Evolutionary conservation across 2,113 vertebrate genomes (phyloP).

Genomic region (Perognathus longimembris): DNA sequence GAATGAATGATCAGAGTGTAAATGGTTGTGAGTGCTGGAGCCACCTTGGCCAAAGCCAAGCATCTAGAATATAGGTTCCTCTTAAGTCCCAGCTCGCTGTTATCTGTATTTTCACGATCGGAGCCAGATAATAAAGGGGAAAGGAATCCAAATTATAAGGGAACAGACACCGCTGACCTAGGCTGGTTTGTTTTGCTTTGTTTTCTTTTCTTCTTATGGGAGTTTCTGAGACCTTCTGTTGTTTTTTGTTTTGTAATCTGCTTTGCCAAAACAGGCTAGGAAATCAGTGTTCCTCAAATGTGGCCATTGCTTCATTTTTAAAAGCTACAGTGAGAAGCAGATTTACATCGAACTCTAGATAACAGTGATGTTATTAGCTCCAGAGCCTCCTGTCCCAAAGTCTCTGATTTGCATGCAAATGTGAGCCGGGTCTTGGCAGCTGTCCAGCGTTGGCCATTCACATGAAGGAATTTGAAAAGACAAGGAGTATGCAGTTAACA

Average conservation of each 20-base stretch:
- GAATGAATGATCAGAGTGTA: background rate
- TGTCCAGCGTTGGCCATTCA: slow-evolving; percentile 90
- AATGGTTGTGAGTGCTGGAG: background rate
- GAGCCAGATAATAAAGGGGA: background rate
- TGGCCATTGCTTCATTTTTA: background rate
- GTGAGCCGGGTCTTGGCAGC: slow-evolving; percentile 89
- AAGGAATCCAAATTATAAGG: background rate
- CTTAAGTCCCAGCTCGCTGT: background rate
- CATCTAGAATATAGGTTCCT: background rate
- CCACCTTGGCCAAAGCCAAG: background rate
- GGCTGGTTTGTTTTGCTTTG: background rate
- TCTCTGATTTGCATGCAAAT: slow-evolving; percentile 94
- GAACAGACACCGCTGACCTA: background rate
- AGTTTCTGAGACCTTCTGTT: background rate
- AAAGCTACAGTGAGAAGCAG: background rate
- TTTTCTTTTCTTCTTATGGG: background rate
- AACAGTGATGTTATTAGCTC: slow-evolving; percentile 70
- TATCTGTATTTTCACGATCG: background rate
- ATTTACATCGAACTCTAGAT: background rate
- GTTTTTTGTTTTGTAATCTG: background rate
- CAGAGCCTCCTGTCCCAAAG: slow-evolving; percentile 75
- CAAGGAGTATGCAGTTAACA: slow-evolving; percentile 86
- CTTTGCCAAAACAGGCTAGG: background rate
- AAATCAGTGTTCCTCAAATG: background rate
- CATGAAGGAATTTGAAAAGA: slow-evolving; percentile 84